Percentiles rank a stretch among this genome's conserved stretches.
phyloP scores from a whole-genome alignment of 2,797 vertebrate species.

The Coranthus polyacanthus region DNA sequence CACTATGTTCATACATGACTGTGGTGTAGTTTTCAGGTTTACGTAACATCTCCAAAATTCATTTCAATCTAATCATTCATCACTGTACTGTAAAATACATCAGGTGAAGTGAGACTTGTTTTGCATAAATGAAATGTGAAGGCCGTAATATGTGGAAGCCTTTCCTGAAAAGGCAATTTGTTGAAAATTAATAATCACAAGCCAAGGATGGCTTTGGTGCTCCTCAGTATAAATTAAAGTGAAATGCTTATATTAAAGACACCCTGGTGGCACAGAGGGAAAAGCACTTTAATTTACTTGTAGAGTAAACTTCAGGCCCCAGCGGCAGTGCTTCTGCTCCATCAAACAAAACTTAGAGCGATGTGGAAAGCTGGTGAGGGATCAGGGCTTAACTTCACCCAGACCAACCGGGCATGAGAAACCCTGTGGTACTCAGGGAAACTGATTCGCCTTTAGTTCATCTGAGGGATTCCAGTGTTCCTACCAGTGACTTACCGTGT shows the following conservation, averaged over 20 bases:
- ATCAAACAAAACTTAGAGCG: conserved; percentile 26
- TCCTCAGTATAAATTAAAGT: neutral
- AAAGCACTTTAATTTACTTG: too few species aligned
- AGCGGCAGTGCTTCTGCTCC: conserved; percentile 16
- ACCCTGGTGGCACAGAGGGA: too few species aligned
- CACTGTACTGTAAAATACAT: neutral
- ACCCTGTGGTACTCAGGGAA: conserved; percentile 11
- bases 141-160: too few species aligned
- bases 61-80: too few species aligned
- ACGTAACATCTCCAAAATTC: conserved; percentile 6
- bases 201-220: too few species aligned
- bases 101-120: neutral
- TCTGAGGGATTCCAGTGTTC: conserved; percentile 13
- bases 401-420: conserved; percentile 7
- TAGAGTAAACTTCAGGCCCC: neutral
- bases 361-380: conserved; percentile 20
- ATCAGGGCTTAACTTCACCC: conserved; percentile 1
- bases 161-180: too few species aligned
- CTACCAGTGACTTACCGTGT: conserved; percentile 61
- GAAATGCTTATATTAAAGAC: neutral
- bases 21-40: neutral
- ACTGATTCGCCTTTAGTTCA: conserved; percentile 28
- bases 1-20: neutral
- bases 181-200: too few species aligned
- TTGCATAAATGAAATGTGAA: too few species aligned